phyloP scores from a whole-genome alignment of 2,113 vertebrate species.

The Ochotona princeps region DNA sequence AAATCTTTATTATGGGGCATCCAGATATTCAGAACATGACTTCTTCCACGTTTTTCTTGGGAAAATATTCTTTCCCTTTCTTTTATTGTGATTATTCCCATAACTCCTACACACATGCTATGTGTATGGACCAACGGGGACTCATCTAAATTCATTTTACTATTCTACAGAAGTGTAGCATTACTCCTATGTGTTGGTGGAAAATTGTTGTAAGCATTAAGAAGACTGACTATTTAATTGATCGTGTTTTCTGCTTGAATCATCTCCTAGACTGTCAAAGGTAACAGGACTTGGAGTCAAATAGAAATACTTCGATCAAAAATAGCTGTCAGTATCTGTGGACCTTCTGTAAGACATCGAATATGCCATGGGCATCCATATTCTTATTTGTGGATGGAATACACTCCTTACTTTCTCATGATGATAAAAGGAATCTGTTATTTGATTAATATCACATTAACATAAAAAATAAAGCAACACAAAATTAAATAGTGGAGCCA shows the following conservation, averaged over 20 bases:
- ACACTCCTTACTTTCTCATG: background rate
- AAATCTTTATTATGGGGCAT: background rate
- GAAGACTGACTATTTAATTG: background rate
- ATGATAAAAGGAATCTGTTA: background rate
- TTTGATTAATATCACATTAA: no score
- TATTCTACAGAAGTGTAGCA: background rate
- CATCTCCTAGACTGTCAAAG: background rate
- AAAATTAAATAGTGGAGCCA: background rate
- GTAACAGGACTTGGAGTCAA: background rate
- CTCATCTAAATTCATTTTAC: background rate
- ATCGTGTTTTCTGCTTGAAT: conserved; percentile 1
- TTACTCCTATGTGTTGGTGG: background rate
- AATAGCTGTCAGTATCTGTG: background rate
- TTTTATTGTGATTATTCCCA: background rate
- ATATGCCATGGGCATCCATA: background rate
- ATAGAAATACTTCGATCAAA: background rate
- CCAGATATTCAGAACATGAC: background rate
- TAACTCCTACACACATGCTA: no score
- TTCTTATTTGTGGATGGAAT: background rate
- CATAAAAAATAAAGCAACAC: no score
- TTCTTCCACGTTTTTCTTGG: background rate
- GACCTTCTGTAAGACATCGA: background rate
- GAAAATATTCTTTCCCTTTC: background rate
- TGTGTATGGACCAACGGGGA: background rate
- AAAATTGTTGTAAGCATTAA: background rate